Evolutionary conservation across 2,113 vertebrate species (phyloP).

Genomic region (Aegotheles bennettii): DNA sequence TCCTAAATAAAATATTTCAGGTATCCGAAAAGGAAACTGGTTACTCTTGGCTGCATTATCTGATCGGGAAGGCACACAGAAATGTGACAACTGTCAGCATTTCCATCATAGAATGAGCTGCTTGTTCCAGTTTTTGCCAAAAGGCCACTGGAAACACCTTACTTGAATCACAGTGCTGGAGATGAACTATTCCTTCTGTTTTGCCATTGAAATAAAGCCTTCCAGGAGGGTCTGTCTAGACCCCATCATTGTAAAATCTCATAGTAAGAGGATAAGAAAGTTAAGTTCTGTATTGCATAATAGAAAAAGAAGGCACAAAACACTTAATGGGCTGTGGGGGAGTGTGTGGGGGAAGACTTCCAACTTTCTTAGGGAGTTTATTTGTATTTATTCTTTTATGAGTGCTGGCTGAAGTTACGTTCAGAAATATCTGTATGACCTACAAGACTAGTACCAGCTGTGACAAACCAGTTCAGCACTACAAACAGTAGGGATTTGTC

Average conservation of each 20-base stretch:
- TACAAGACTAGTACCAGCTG: not conserved
- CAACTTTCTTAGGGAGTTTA: not conserved
- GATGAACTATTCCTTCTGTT: not conserved
- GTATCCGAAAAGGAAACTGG: not conserved
- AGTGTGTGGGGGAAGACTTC: not conserved
- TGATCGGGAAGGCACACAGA: not conserved
- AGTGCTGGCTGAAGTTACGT: not conserved
- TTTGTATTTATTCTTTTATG: not conserved
- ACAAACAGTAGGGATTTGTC: not conserved
- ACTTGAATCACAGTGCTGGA: not conserved
- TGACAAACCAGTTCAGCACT: not conserved
- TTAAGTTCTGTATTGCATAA: not conserved
- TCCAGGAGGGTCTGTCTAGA: not conserved
- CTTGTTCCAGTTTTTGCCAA: not conserved
- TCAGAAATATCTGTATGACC: not conserved
- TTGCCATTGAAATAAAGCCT: not conserved
- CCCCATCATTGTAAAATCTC: not conserved
- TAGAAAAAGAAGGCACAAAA: not conserved
- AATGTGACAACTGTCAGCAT: not conserved
- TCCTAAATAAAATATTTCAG: not conserved
- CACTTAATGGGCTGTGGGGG: no score
- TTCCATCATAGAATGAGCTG: not conserved
- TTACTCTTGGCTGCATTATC: not conserved
- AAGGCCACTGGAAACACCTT: not conserved
- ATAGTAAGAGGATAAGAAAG: not conserved